A percentile compares a stretch with the other conserved stretches of the same genome.
Evolutionary conservation across 1,140 invertebrate species (phyloP).

Genomic region (Apis mellifera): DNA sequence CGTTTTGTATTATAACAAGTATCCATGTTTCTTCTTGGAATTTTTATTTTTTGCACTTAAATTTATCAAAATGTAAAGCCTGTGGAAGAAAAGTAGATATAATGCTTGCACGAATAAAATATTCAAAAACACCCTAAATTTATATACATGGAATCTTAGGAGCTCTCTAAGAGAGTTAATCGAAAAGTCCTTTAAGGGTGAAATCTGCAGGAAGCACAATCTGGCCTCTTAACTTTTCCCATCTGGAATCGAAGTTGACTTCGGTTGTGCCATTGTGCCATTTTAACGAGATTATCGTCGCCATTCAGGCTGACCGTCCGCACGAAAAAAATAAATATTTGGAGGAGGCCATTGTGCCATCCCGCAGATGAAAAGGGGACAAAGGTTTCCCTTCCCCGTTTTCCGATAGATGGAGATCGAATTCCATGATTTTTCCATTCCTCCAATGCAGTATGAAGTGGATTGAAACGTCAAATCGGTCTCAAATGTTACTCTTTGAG

Average conservation of each 20-base stretch:
- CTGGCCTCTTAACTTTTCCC: slow-evolving; percentile 61
- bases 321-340: slow-evolving; percentile 75
- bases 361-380: slow-evolving; percentile 58
- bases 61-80: too few relatives aligned
- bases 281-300: slow-evolving; percentile 68
- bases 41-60: too few relatives aligned
- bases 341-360: slow-evolving; percentile 66
- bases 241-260: slow-evolving; percentile 59
- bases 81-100: too few relatives aligned
- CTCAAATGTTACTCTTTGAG: slow-evolving; percentile 67
- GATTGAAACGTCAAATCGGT: slow-evolving; percentile 70
- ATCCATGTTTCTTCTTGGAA: too few relatives aligned
- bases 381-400: neutral
- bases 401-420: neutral
- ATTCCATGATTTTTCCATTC: slow-evolving; percentile 59
- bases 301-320: slow-evolving; percentile 60
- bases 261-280: slow-evolving; percentile 56
- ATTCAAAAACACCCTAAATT: too few relatives aligned
- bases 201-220: too few relatives aligned
- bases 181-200: too few relatives aligned
- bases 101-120: too few relatives aligned
- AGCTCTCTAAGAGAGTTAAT: too few relatives aligned
- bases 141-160: too few relatives aligned
- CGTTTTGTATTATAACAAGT: too few relatives aligned
- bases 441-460: neutral